Base-by-base conservation (phyloP, 2,797 vertebrate species). In the Rhabdomys pumilio region DNA sequence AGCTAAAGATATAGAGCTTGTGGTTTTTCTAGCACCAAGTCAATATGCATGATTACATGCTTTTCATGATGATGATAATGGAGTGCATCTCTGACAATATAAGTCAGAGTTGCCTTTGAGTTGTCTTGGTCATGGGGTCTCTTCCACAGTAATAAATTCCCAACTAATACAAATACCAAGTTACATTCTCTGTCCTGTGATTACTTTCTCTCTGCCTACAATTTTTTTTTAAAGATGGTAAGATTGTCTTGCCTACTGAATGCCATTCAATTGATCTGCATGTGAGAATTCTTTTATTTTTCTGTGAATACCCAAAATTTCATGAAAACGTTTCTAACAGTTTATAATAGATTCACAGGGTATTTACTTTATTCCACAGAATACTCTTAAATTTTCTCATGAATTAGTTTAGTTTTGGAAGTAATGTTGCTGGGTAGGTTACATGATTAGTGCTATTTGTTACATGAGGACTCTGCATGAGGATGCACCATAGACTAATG, bases 231-330 rank as follows among this genome's bases (percentile, higher is more conserved):
- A 90, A 24, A 15, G 8, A 73, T 15, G 26, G 81, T 12, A 0
- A 38, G 31, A n/a, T 0, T 87, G 53, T 41, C 61, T 75, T 77
- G 10, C 79, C 75, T 57, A 87, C 81, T 92, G 59, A 31, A 15
- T 83, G 20, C 61, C 22, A 84, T 41, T 53, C 41, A 53, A 15
- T 22, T 63, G 41, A 94, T 82, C 31, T 79, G 10, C 9, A 90
- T 41, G 47, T 50, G 87, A 63, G 8, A 81, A 92, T 76, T 76
- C 8, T 44, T 76, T 88, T 72, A 85, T 87, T 91, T 91, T 59
- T 17, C 41, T 96, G 7, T 38, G 12, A 69, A 79, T 53, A 89
- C 44, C 57, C 6, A 57, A 88, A 53, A 5, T 47, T 81, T 73
- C 29, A 38, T 80, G 31, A 65, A 83, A 87, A 88, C 22, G 26